Evolutionary conservation across 2,888 invertebrate genomes (phyloP).

Genomic region (Stomorhina lunata): DNA sequence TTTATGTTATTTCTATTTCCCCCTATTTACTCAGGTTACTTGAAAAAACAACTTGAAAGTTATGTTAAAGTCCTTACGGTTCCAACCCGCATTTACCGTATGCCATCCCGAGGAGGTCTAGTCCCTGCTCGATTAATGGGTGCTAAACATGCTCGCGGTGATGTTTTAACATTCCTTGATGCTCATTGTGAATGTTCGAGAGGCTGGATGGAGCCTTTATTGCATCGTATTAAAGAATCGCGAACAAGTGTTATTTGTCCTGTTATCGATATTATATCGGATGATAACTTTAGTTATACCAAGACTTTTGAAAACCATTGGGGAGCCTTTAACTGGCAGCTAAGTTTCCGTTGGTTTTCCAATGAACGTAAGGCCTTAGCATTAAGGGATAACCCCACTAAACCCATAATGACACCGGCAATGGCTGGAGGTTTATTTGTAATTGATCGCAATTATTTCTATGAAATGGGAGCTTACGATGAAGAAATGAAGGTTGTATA

Average conservation of each 20-base stretch:
- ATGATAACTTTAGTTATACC: conserved; percentile 96
- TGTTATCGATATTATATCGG: conserved; percentile 96
- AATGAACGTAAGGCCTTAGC: conserved; percentile 68
- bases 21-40: conserved; percentile 84
- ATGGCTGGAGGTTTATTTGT: conserved; percentile 96
- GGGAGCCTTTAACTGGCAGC: conserved; percentile 99
- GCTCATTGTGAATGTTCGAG: conserved; percentile 96
- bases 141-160: conserved; percentile 85
- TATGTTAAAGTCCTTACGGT: conserved; percentile 84
- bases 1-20: neutral
- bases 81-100: conserved; percentile 84
- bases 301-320: conserved; percentile 95
- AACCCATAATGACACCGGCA: conserved; percentile 90
- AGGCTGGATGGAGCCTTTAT: conserved; percentile 89
- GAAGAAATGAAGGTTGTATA: conserved; percentile 87
- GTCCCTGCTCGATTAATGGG: conserved; percentile 91
- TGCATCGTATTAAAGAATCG: conserved; percentile 81
- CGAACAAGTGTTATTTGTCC: conserved; percentile 81
- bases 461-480: conserved; percentile 93
- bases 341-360: conserved; percentile 86
- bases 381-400: conserved; percentile 82
- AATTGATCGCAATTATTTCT: conserved; percentile 92
- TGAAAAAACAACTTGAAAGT: conserved; percentile 84
- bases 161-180: conserved; percentile 95
- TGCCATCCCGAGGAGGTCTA: conserved; percentile 86